phyloP scores from a whole-genome alignment of 2,888 invertebrate genomes.

The Eristalis pertinax region DNA sequence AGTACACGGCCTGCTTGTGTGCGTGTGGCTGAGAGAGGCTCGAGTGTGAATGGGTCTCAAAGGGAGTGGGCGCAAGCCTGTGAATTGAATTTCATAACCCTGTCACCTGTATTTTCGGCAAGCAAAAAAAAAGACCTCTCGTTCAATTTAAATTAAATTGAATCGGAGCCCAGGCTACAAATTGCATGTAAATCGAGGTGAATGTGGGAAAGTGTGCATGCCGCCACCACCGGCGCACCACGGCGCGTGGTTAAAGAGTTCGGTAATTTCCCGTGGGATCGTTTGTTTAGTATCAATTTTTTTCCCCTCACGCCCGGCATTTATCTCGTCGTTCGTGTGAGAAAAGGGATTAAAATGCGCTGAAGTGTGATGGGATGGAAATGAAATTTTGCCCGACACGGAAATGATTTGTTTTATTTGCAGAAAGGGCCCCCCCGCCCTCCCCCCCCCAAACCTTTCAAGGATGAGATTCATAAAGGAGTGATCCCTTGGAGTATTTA shows the following conservation, averaged over 20 bases:
- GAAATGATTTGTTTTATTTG: slow-evolving; percentile 67
- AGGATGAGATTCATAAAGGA: slow-evolving; percentile 35
- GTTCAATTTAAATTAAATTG: slow-evolving; percentile 64
- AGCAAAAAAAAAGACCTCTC: slow-evolving; percentile 1
- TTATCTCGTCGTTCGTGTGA: neutral
- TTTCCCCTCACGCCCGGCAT: neutral
- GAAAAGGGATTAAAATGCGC: slow-evolving; percentile 67
- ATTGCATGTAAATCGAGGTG: slow-evolving; percentile 52
- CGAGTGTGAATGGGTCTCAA: slow-evolving; percentile 13
- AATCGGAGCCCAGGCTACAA: slow-evolving; percentile 48
- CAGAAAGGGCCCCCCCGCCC: too few relatives aligned
- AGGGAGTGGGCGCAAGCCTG: neutral
- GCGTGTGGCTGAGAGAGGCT: too few relatives aligned
- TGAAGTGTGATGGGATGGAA: slow-evolving; percentile 59
- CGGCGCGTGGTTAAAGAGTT: slow-evolving; percentile 47
- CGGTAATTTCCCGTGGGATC: slow-evolving; percentile 66
- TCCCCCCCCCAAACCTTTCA: too few relatives aligned
- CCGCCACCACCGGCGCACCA: neutral
- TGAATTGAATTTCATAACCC: slow-evolving; percentile 50
- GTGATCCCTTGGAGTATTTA: slow-evolving; percentile 61
- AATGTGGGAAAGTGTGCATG: neutral
- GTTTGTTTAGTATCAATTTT: slow-evolving; percentile 55
- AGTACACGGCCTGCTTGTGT: neutral
- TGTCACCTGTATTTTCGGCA: slow-evolving; percentile 8
- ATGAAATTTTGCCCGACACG: slow-evolving; percentile 55